Conservation (phyloP, 1,140 invertebrate genomes). For the Cryptotermes secundus region DNA sequence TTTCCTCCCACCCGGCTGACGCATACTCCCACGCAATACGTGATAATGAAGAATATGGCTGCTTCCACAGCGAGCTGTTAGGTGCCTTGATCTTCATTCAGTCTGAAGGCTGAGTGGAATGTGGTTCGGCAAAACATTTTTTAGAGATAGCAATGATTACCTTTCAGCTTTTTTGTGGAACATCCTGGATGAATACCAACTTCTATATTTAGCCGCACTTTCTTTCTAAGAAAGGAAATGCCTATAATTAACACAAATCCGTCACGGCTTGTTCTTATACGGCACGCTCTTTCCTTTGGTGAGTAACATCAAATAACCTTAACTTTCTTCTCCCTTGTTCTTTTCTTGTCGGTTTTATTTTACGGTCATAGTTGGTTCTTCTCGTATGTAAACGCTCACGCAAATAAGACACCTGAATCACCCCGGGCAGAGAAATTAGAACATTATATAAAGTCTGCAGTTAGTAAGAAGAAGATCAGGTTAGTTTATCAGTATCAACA, state of each 20-base stretch:
- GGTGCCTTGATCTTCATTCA: neutral
- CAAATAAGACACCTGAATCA: conserved; percentile 5
- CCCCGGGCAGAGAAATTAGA: neutral
- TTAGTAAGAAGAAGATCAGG: neutral
- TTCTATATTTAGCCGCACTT: neutral
- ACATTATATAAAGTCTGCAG: neutral
- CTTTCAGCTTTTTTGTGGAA: neutral
- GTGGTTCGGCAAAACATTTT: neutral
- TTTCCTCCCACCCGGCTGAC: neutral
- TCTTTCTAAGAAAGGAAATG: neutral
- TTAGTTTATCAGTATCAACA: neutral
- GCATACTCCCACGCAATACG: too few relatives aligned
- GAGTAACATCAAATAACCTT: neutral
- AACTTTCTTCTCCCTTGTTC: neutral
- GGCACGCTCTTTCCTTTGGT: neutral
- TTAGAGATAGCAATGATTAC: neutral
- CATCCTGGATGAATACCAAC: neutral
- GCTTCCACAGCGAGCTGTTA: neutral
- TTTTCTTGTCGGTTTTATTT: neutral
- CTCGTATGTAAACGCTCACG: neutral
- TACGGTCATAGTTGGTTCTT: neutral
- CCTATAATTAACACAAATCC: neutral
- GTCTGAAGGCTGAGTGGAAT: neutral
- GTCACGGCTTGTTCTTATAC: neutral
- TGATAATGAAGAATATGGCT: neutral